Evolutionary conservation across 2,888 invertebrate species (phyloP).

Genomic region (Melikaiella ostensackeni): DNA sequence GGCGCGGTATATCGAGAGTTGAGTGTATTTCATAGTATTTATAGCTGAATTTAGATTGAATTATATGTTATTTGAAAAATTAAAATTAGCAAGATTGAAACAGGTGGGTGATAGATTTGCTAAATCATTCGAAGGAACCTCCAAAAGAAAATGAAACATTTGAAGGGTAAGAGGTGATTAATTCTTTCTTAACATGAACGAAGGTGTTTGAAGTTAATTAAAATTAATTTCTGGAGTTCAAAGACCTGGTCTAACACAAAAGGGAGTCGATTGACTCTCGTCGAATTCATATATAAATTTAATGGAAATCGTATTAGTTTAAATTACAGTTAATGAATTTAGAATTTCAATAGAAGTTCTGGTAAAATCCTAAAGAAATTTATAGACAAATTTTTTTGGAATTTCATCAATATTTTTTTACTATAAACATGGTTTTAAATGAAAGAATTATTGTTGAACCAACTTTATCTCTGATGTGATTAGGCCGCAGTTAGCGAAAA

Average conservation of each 20-base stretch:
- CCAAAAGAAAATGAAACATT: neutral
- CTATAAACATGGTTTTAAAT: too few species aligned
- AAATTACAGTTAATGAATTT: too few species aligned
- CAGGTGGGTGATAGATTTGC: neutral
- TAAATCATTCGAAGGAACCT: conserved; percentile 1
- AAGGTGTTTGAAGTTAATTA: neutral
- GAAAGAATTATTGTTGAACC: too few species aligned
- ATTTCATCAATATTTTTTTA: too few species aligned
- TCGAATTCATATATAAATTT: neutral
- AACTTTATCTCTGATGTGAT: too few species aligned
- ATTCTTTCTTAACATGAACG: neutral
- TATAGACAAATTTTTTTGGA: too few species aligned
- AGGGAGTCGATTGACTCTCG: neutral
- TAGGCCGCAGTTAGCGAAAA: too few species aligned
- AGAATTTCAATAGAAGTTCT: too few species aligned
- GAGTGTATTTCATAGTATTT: too few species aligned
- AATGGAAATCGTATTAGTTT: too few species aligned
- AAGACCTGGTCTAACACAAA: neutral
- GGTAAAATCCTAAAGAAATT: too few species aligned
- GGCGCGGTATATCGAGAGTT: too few species aligned
- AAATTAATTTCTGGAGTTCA: neutral
- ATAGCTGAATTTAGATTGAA: neutral
- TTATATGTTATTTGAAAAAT: neutral
- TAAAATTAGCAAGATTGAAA: neutral
- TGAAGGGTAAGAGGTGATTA: neutral